Base-by-base conservation (phyloP, 2,797 vertebrate genomes). In the Hapalemur alaotrensis region DNA sequence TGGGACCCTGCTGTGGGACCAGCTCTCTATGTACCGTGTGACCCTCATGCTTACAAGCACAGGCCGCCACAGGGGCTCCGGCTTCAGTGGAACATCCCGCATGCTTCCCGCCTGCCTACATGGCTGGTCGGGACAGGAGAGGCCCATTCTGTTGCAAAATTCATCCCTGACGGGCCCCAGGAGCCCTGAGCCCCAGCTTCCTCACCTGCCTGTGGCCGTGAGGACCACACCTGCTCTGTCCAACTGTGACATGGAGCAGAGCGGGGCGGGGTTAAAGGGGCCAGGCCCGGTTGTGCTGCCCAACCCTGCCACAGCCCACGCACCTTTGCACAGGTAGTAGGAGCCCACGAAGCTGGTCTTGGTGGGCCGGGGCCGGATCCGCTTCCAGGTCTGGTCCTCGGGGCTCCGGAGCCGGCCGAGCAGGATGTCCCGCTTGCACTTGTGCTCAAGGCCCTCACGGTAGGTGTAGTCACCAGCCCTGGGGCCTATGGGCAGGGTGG, bases 261-360 rank as follows among this genome's bases (percentile, higher is more conserved):
- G 84, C 5, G 5, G 28, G 0, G 57, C 28, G 7, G 12, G 85
- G 20, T 2, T 7, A 20, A 17, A 38, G 23, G 43, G 67, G 25
- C 30, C 3, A 11, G 48, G 20, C 52, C 43, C 3, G 28, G 61
- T 61, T 11, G 0, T 25, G 25, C 3, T 4, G 23, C 35, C 20
- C 0, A 4, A 6, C 48, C n/a, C 48, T 13, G 25, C 14, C 0
- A 0, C 14, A 7, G 43, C 54, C 73, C 80, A 91, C 98, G 96
- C 95, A 99, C 99, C 99, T 99, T 99, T 99, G 98, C 99, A 99
- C 87, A 99, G 99, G 83, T 99, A 99, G 98, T 99, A 99, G 0
- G 99, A 99, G 96, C 99, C 99, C 73, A 99, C 99, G 89, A 99
- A 99, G 98, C 99, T 99, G 98, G 99, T 99, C 86, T 99, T 99